Base-by-base conservation (phyloP, 2,888 invertebrate species). In the Itoplectis maculator region DNA sequence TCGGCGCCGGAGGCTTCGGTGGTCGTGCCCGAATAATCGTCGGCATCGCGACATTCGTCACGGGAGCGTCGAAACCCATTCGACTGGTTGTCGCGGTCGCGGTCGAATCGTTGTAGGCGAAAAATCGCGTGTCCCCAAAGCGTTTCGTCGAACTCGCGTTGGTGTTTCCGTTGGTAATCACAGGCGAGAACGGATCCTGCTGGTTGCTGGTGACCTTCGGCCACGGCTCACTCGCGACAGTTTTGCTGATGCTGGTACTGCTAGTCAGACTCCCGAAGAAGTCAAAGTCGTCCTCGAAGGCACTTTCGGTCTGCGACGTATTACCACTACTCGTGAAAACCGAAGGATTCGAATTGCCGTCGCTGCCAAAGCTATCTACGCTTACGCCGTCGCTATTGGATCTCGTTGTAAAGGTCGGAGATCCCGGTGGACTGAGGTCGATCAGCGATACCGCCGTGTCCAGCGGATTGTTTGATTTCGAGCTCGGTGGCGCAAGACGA, bases 201-300 rank as follows among this genome's bases (percentile, higher is more conserved):
- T 88, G 87, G 45, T 83, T 86, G 29, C 81, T 85, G 49, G 93
- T 88, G 18, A 92, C 85, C 70, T 93, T 92, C 92, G n/a, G n/a
- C n/a, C 95, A 95, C 80, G 95, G 95, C 88, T 95, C 95, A 69
- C 94, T 91, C 9, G 93, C 91, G 89, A 93, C 92, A 78, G 92
- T 86, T 85, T 93, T 95, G 45, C 93, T 93, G 89, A 93, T 95
- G 89, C 93, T 94, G n/a, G n/a, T n/a, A n/a, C n/a, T n/a, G n/a
- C n/a, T n/a, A n/a, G n/a, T n/a, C 47, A 94, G 91, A 86, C 93
- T 93, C 4, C 95, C 93, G 88, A 95, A 95, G 61, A 95, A 93
- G 90, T 96, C 96, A 91, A 96, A 96, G 91, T 97, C 97, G 93
- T 97, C 97, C 92, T 97, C 97, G 90, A 97, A 97, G 3, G 96